Conservation (phyloP, 2,888 invertebrate genomes). For the Sesamia inferens region DNA sequence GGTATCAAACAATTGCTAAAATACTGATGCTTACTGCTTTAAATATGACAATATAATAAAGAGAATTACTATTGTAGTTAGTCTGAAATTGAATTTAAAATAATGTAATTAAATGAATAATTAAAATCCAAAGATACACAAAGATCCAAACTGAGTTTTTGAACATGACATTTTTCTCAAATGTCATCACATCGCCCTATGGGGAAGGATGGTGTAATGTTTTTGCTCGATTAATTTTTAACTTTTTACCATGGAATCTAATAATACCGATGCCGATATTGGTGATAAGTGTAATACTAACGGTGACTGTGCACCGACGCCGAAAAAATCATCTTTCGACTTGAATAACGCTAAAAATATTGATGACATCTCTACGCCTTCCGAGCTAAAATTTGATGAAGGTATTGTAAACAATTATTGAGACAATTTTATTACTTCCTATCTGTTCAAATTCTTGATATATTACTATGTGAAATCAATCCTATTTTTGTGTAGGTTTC, state of each 20-base stretch:
- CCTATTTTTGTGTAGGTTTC: slow-evolving; percentile 16
- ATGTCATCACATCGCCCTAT: slow-evolving; percentile 74
- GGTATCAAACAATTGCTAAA: neutral
- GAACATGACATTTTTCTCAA: slow-evolving; percentile 67
- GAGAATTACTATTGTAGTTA: accelerated
- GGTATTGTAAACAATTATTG: slow-evolving; percentile 88
- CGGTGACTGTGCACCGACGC: slow-evolving; percentile 78
- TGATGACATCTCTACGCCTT: slow-evolving; percentile 90
- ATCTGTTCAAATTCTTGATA: slow-evolving; percentile 46
- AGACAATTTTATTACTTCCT: slow-evolving; percentile 68
- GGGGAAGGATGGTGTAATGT: slow-evolving; percentile 84
- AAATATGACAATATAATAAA: neutral
- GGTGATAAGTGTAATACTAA: slow-evolving; percentile 80
- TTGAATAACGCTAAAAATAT: slow-evolving; percentile 86
- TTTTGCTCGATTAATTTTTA: slow-evolving; percentile 79
- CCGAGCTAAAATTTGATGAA: slow-evolving; percentile 93
- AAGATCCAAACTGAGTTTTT: slow-evolving; percentile 38
- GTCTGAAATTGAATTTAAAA: neutral
- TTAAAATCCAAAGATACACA: neutral
- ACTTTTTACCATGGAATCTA: slow-evolving; percentile 82
- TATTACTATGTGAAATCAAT: slow-evolving; percentile 25
- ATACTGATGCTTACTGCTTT: neutral
- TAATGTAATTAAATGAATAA: neutral
- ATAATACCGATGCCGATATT: slow-evolving; percentile 75
- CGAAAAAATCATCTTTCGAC: slow-evolving; percentile 74